These are phyloP conservation scores for Sycophila sp. DNA, from an alignment of 1,140 invertebrate species.

Conservation along the genomic window DNA sequence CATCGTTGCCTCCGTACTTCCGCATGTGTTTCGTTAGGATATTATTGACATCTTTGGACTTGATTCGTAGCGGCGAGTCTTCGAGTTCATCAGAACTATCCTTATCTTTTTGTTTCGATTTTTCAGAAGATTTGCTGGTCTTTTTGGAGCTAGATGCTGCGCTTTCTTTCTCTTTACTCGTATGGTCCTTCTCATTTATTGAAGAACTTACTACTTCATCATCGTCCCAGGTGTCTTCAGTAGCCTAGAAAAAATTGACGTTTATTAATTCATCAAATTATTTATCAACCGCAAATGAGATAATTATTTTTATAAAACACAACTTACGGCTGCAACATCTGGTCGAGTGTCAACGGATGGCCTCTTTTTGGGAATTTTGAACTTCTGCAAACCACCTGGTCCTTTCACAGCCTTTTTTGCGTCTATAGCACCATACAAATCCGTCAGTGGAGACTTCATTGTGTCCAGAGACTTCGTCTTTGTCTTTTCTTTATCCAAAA, in stretches of 20 bases:
- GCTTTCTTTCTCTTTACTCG: neutral
- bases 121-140: neutral
- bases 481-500: constrained; percentile 2
- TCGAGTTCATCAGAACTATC: neutral
- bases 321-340: constrained; percentile 11
- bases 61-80: too few species aligned
- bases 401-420: constrained; percentile 27
- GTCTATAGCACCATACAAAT: constrained; percentile 32
- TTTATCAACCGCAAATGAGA: neutral
- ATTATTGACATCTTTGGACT: constrained; percentile 5
- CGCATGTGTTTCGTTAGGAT: too few species aligned
- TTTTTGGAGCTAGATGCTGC: neutral
- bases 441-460: constrained; percentile 11
- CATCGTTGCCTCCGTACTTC: neutral
- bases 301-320: neutral
- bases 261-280: neutral
- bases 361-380: constrained; percentile 38
- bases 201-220: neutral
- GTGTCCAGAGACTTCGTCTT: neutral
- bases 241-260: neutral
- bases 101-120: constrained; percentile 11
- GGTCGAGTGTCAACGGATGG: neutral
- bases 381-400: constrained; percentile 26
- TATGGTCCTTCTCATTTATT: too few species aligned
- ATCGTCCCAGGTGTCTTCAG: constrained; percentile 9